A percentile compares a stretch with the other conserved stretches of the same genome.
These are phyloP conservation scores for Xanthorhoe spadicearia DNA, from an alignment of 2,888 invertebrate species.

Conservation along the genomic window DNA sequence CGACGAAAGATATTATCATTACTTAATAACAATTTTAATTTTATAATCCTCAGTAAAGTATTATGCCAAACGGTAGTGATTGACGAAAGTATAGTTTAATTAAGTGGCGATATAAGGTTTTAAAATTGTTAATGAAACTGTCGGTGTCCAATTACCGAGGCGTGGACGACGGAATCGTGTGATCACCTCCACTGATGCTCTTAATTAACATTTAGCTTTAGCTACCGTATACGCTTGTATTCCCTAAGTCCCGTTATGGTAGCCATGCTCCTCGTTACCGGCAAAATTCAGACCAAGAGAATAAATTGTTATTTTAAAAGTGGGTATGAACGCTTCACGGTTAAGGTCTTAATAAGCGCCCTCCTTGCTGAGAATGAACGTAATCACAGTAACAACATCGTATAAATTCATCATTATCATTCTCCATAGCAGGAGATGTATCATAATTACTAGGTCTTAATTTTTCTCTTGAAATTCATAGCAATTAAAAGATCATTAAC, in stretches of 20 bases:
- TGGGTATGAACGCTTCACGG: conserved; percentile 49
- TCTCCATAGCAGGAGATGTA: conserved; percentile 12
- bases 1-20: conserved; percentile 40
- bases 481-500: conserved; percentile 31
- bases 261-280: conserved; percentile 61
- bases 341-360: conserved; percentile 51
- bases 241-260: conserved; percentile 68
- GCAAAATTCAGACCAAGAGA: conserved; percentile 60
- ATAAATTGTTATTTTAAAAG: conserved; percentile 58
- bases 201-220: conserved; percentile 78
- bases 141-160: conserved; percentile 67
- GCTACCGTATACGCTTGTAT: conserved; percentile 72
- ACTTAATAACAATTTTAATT: conserved; percentile 50
- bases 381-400: conserved; percentile 43
- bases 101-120: conserved; percentile 56
- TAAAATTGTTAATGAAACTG: conserved; percentile 67
- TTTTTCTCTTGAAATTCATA: conserved; percentile 17
- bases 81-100: conserved; percentile 53
- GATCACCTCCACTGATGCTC: conserved; percentile 73
- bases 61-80: conserved; percentile 43
- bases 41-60: conserved; percentile 51
- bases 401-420: conserved; percentile 31
- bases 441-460: conserved; percentile 22
- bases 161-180: conserved; percentile 50
- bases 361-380: conserved; percentile 42